A percentile compares a stretch with the other conserved stretches of the same genome.
These are phyloP conservation scores for Pharmacophagus antenor DNA, from an alignment of 2,888 invertebrate genomes.

Conservation along the genomic window DNA sequence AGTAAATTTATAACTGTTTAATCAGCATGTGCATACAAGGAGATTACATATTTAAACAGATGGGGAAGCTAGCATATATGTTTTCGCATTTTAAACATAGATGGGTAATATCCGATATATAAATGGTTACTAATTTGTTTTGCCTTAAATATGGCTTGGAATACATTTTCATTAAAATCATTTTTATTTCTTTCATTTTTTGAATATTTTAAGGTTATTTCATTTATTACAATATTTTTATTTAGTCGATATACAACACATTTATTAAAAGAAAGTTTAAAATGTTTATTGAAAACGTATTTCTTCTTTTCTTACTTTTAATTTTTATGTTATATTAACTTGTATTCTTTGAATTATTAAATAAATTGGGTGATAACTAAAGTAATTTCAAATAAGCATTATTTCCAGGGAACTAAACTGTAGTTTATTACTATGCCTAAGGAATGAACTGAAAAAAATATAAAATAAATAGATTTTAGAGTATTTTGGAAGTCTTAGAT, in stretches of 20 bases:
- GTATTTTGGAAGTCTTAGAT: constrained; percentile 21
- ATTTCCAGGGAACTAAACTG: background rate
- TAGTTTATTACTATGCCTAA: background rate
- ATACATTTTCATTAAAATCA: background rate
- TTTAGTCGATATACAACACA: too few relatives aligned
- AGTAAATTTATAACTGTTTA: constrained; percentile 14
- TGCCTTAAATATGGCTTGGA: background rate
- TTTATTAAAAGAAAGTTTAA: too few relatives aligned
- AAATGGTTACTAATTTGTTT: background rate
- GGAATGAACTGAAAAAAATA: constrained; percentile 15
- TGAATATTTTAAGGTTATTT: too few relatives aligned
- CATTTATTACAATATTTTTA: too few relatives aligned
- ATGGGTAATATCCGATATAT: background rate
- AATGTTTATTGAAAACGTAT: too few relatives aligned
- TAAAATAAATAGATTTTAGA: constrained; percentile 18
- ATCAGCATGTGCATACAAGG: constrained; percentile 22
- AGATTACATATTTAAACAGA: constrained; percentile 14
- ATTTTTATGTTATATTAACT: background rate
- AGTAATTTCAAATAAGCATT: too few relatives aligned
- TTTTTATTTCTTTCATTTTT: too few relatives aligned
- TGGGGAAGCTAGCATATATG: constrained; percentile 9
- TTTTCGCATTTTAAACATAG: background rate
- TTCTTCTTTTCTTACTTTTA: too few relatives aligned
- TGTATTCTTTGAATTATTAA: background rate
- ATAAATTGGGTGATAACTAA: too few relatives aligned